A percentile compares a stretch with the other conserved stretches of the same genome.
phyloP scores from a whole-genome alignment of 2,888 invertebrate species.

The Phlogophora meticulosa region DNA sequence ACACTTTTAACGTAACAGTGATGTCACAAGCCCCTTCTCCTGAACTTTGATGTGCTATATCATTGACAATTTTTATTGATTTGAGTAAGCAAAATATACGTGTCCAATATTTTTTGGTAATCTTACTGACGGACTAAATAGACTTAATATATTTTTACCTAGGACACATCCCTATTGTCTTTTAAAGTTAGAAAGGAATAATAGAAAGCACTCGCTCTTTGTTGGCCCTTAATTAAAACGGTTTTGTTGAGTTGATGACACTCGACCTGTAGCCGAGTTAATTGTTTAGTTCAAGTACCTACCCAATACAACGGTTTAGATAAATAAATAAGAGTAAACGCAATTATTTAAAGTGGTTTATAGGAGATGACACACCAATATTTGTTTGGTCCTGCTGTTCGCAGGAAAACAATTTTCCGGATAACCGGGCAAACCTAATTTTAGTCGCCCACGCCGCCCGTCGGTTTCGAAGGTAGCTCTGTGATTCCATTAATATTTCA shows the following conservation, averaged over 20 bases:
- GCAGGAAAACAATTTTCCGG: neutral
- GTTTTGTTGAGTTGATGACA: conserved; percentile 14
- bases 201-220: conserved; percentile 3
- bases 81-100: too few species aligned
- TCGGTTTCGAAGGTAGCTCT: neutral
- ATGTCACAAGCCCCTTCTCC: too few species aligned
- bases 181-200: conserved; percentile 18
- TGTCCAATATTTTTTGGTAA: too few species aligned
- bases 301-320: neutral
- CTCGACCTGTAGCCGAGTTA: conserved; percentile 10
- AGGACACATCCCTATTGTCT: too few species aligned
- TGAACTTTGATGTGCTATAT: too few species aligned
- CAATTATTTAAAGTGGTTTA: conserved; percentile 6
- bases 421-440: neutral
- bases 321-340: neutral
- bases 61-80: too few species aligned
- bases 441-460: neutral
- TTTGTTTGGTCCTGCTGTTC: neutral
- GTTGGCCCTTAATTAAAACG: conserved; percentile 42
- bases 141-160: too few species aligned
- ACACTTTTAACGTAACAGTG: too few species aligned
- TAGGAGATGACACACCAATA: neutral
- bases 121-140: too few species aligned
- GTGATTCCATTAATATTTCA: neutral
- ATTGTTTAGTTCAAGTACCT: conserved; percentile 19